These are phyloP conservation scores for Nautilus pompilius DNA, from an alignment of 1,140 invertebrate species.

Conservation along the genomic window DNA sequence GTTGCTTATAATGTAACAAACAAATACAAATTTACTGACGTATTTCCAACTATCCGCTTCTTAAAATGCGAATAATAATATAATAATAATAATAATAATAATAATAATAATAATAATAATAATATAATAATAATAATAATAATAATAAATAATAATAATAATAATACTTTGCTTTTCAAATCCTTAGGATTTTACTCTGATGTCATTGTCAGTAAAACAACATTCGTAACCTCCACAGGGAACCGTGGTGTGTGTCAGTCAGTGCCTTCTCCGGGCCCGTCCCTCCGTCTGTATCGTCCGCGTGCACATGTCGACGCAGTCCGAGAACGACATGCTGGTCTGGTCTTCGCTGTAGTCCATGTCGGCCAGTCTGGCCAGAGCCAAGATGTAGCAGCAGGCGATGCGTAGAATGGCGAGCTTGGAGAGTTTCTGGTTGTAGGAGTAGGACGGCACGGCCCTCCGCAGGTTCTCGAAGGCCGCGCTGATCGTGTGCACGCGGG, in stretches of 20 bases:
- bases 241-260: conserved; percentile 5
- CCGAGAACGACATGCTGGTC: conserved; percentile 62
- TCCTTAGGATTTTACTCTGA: neutral
- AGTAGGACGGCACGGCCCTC: conserved; percentile 80
- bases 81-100: neutral
- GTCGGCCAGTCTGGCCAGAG: conserved; percentile 69
- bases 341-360: conserved; percentile 61
- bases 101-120: neutral
- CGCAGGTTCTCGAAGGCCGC: conserved; percentile 88
- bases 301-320: conserved; percentile 81
- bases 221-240: conserved; percentile 3
- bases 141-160: conserved; percentile 1
- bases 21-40: no score
- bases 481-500: conserved; percentile 90
- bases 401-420: conserved; percentile 88
- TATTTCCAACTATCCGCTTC: no score
- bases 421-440: conserved; percentile 87
- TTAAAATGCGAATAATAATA: neutral
- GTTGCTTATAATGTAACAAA: no score
- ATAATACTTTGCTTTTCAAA: neutral
- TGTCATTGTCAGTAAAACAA: neutral
- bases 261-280: conserved; percentile 66
- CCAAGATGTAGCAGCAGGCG: conserved; percentile 76
- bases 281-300: conserved; percentile 89
- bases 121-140: neutral